Percentiles rank a stretch among this genome's conserved stretches.
Evolutionary conservation across 2,888 invertebrate species (phyloP).

Genomic region (Luffia ferchaultella): DNA sequence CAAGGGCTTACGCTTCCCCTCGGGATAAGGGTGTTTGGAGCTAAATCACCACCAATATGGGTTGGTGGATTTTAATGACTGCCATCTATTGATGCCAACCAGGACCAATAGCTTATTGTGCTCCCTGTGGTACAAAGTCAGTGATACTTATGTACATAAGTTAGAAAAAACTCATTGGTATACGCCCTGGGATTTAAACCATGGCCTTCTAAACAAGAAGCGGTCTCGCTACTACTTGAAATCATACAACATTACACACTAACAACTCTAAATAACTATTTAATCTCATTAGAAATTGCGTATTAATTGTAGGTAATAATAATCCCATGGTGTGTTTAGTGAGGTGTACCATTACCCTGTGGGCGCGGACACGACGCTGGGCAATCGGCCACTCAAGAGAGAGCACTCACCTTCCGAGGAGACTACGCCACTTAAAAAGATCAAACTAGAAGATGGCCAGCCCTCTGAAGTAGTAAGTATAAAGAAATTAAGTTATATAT

Average conservation of each 20-base stretch:
- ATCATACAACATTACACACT: neutral
- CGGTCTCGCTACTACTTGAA: too few relatives aligned
- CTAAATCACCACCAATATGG: neutral
- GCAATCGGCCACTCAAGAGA: slow-evolving; percentile 63
- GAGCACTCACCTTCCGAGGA: slow-evolving; percentile 60
- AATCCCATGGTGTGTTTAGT: slow-evolving; percentile 37
- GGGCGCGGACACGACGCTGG: slow-evolving; percentile 84
- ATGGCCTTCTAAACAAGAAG: too few relatives aligned
- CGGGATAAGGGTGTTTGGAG: too few relatives aligned
- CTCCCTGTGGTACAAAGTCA: too few relatives aligned
- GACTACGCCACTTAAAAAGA: slow-evolving; percentile 44
- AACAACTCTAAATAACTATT: neutral
- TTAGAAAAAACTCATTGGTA: too few relatives aligned
- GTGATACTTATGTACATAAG: too few relatives aligned
- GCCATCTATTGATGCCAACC: too few relatives aligned
- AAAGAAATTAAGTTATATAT: slow-evolving; percentile 5
- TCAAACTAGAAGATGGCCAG: slow-evolving; percentile 59
- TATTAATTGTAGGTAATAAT: neutral
- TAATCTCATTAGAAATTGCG: neutral
- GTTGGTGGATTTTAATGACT: too few relatives aligned
- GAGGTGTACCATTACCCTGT: slow-evolving; percentile 83
- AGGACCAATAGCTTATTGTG: too few relatives aligned
- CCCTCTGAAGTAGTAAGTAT: slow-evolving; percentile 32
- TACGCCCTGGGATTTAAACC: too few relatives aligned
- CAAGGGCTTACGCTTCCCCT: too few relatives aligned